Percentiles rank a stretch among this genome's conserved stretches.
Evolutionary conservation across 1,140 invertebrate species (phyloP).

Genomic region (Drosophila chauvacae): DNA sequence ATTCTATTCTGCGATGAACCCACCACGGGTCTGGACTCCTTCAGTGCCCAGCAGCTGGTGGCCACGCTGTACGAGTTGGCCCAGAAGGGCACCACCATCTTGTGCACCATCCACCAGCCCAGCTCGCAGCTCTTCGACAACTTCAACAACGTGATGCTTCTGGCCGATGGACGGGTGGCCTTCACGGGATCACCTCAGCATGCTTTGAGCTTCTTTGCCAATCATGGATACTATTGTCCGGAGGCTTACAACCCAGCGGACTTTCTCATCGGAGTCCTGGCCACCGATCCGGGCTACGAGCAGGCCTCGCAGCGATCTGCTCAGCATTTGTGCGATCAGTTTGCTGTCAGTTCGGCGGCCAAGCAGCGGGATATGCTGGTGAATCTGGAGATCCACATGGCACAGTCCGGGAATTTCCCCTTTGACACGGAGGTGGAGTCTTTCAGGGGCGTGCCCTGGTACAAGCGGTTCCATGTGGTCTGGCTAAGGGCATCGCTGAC

Average conservation of each 20-base stretch:
- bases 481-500: conserved; percentile 89
- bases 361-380: conserved; percentile 90
- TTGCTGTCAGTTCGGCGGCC: conserved; percentile 90
- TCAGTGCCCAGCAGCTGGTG: conserved; percentile 95
- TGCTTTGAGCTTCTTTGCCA: conserved; percentile 92
- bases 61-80: conserved; percentile 89
- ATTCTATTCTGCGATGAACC: conserved; percentile 98
- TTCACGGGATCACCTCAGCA: conserved; percentile 91
- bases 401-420: conserved; percentile 83
- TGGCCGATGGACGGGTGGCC: conserved; percentile 95
- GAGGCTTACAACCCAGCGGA: conserved; percentile 96
- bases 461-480: conserved; percentile 89
- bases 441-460: conserved; percentile 87
- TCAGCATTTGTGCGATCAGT: conserved; percentile 90
- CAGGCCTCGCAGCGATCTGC: conserved; percentile 87
- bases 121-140: conserved; percentile 95
- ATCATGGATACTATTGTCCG: conserved; percentile 91
- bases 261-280: conserved; percentile 94
- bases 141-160: conserved; percentile 93
- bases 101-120: conserved; percentile 98
- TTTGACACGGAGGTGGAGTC: conserved; percentile 76
- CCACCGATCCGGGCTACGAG: conserved; percentile 91
- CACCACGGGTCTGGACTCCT: conserved; percentile 96
- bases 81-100: conserved; percentile 91
- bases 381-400: conserved; percentile 88